Percentiles rank a stretch among this genome's conserved stretches.
These are phyloP conservation scores for Rhabdomys pumilio DNA, from an alignment of 2,797 vertebrate species.

Conservation along the genomic window DNA sequence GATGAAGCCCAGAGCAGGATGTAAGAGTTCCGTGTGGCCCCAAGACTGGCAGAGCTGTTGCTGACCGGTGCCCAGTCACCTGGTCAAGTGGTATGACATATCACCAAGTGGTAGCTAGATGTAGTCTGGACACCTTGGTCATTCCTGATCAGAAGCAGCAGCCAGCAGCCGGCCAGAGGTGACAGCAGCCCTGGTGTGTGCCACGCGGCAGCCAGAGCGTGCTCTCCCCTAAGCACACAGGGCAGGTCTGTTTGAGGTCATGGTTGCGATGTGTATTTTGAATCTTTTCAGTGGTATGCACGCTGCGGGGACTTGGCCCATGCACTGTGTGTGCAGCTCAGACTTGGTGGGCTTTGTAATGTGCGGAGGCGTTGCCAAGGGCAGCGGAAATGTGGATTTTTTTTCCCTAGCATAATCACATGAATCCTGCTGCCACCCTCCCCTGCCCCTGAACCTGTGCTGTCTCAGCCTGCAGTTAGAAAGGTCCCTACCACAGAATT, in stretches of 20 bases:
- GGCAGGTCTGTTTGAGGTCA: slow-evolving; percentile 63
- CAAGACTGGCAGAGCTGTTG: background rate
- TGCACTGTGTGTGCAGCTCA: slow-evolving; percentile 67
- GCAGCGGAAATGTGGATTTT: slow-evolving; percentile 72
- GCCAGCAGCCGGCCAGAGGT: background rate
- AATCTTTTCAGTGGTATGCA: slow-evolving; percentile 69
- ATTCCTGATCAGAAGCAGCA: background rate
- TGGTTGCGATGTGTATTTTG: slow-evolving; percentile 13
- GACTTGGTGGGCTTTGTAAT: slow-evolving; percentile 85
- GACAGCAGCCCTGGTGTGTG: background rate
- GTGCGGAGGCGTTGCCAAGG: slow-evolving; percentile 75
- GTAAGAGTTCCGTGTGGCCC: background rate
- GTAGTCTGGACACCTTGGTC: background rate
- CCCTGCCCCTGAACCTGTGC: background rate
- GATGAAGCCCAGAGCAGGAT: background rate
- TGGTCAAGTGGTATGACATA: background rate
- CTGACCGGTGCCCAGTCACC: too few species aligned
- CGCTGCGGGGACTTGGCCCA: slow-evolving; percentile 65
- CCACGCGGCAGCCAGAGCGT: background rate
- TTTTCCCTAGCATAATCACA: slow-evolving; percentile 68
- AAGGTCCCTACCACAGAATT: background rate
- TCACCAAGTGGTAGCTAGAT: background rate
- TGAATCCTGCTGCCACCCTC: background rate
- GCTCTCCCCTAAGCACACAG: rapidly evolving
- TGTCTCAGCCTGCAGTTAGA: background rate